phyloP scores from a whole-genome alignment of 2,797 vertebrate genomes.

The Zalophus californianus region DNA sequence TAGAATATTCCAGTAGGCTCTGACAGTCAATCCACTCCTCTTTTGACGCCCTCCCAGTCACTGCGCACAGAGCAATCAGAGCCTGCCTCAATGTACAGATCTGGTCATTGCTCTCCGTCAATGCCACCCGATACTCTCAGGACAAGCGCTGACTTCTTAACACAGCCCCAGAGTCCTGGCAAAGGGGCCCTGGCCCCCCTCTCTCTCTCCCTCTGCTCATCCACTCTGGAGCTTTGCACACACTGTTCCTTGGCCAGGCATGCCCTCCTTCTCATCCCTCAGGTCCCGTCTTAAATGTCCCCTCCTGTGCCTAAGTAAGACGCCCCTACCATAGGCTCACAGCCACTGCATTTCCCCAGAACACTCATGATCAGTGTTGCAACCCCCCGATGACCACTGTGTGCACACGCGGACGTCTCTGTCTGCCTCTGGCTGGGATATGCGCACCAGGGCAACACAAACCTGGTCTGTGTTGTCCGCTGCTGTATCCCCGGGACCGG shows the following conservation, averaged over 20 bases:
- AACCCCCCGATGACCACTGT: rapidly evolving
- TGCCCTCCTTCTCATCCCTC: rapidly evolving
- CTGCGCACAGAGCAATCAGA: not conserved
- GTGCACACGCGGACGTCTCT: too few species aligned
- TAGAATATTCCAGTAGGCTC: not conserved
- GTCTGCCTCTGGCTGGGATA: not conserved
- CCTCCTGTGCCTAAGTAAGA: too few species aligned
- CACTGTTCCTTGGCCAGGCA: not conserved
- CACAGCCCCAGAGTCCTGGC: rapidly evolving
- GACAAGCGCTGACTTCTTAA: not conserved
- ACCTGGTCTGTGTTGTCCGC: too few species aligned
- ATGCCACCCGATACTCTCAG: not conserved
- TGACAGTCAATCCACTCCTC: rapidly evolving
- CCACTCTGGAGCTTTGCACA: not conserved
- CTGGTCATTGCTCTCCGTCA: rapidly evolving
- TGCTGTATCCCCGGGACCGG: rapidly evolving
- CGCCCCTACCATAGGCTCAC: rapidly evolving
- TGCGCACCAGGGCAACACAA: rapidly evolving
- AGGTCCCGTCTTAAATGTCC: not conserved
- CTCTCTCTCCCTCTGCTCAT: not conserved
- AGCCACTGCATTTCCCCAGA: rapidly evolving
- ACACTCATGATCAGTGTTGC: not conserved
- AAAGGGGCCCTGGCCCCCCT: too few species aligned
- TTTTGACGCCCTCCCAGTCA: not conserved
- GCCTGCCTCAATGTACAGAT: rapidly evolving